A percentile compares a stretch with the other conserved stretches of the same genome.
Conservation (phyloP, 2,888 invertebrate genomes). For the Ophion costatus region DNA sequence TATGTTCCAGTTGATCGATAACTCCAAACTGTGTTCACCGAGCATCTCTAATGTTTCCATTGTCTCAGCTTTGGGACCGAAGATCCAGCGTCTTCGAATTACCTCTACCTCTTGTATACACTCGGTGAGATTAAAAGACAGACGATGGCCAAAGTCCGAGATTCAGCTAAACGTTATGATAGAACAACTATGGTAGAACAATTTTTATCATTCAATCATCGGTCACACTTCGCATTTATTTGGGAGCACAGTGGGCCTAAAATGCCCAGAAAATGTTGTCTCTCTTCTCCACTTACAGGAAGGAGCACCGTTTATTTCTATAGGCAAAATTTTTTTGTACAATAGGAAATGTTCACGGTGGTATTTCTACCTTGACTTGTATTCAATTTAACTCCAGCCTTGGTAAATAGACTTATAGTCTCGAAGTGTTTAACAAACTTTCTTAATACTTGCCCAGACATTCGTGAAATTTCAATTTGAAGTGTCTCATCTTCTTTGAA, state of each 20-base stretch:
- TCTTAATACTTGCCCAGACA: background rate
- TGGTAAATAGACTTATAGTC: constrained; percentile 71
- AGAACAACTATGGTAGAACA: too few relatives aligned
- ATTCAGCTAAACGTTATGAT: constrained; percentile 7
- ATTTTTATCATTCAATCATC: constrained; percentile 27
- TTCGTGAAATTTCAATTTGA: constrained; percentile 25
- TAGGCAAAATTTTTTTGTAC: background rate
- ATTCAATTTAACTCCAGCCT: constrained; percentile 62
- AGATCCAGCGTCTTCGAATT: constrained; percentile 67
- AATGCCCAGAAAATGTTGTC: background rate
- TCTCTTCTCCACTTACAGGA: background rate
- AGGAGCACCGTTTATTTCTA: background rate
- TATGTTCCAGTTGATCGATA: constrained; percentile 76
- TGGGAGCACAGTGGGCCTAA: background rate
- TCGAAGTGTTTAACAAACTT: constrained; percentile 28
- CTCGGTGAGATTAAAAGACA: constrained; percentile 37
- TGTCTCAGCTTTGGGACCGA: constrained; percentile 73
- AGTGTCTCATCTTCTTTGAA: constrained; percentile 5
- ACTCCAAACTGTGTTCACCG: constrained; percentile 74
- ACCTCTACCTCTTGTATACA: constrained; percentile 37
- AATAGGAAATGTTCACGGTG: constrained; percentile 60
- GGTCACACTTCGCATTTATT: constrained; percentile 8
- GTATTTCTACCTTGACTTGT: constrained; percentile 55
- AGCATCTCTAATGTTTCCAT: constrained; percentile 78
- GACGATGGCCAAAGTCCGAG: constrained; percentile 36